phyloP scores from a whole-genome alignment of 1,140 invertebrate genomes.

The Schlechtendalia chinensis region DNA sequence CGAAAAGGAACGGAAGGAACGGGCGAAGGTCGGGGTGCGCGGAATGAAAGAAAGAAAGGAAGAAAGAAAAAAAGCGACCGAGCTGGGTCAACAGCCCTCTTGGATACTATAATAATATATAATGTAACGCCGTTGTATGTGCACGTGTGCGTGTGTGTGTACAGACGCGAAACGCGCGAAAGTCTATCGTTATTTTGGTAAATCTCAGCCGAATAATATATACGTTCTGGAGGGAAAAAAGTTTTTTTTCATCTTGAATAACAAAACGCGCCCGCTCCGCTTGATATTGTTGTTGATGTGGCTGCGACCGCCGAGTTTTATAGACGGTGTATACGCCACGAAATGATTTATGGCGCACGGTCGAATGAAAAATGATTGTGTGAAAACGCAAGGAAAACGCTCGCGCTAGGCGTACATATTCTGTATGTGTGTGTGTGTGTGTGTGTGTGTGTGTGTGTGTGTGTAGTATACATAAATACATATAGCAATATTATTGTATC shows the following conservation, averaged over 20 bases:
- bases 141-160: not conserved
- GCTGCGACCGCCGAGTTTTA: not conserved
- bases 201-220: slow-evolving; percentile 9
- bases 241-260: slow-evolving; percentile 20
- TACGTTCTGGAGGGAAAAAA: not conserved
- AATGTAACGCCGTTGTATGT: not conserved
- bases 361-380: slow-evolving; percentile 31
- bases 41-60: not conserved
- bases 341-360: slow-evolving; percentile 24
- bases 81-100: slow-evolving; percentile 37
- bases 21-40: not conserved
- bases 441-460: too few relatives aligned
- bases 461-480: too few relatives aligned
- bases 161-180: not conserved
- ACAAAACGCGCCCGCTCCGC: slow-evolving; percentile 1
- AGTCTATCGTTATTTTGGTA: slow-evolving; percentile 29
- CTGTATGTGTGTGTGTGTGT: too few relatives aligned
- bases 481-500: too few relatives aligned
- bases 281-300: not conserved
- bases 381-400: too few relatives aligned
- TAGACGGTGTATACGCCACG: not conserved
- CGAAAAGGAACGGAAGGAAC: slow-evolving; percentile 20
- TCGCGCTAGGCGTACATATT: too few relatives aligned
- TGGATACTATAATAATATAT: not conserved
- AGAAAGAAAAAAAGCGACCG: not conserved